Base-by-base conservation (phyloP, 2,113 vertebrate genomes). In the Phalacrocorax carbo region DNA sequence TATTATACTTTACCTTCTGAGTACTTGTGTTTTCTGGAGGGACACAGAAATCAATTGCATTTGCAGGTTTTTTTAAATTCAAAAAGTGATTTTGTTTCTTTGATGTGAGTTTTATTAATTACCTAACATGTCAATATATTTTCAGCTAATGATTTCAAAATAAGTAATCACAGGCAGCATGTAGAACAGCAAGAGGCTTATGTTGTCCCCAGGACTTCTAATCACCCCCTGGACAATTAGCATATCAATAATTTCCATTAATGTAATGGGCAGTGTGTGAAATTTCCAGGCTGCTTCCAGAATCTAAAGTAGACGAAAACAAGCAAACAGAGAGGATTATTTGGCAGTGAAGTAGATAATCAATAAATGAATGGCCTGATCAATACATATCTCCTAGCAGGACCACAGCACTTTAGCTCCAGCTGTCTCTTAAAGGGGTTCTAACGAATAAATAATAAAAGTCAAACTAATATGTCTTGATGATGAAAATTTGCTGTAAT, bases 231-330 rank as follows among this genome's bases (percentile, higher is more conserved):
- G 44, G 65, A 93, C 83, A 95, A 93, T 97, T 95, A 97, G 77
- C 82, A 77, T 97, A 97, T 95, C 97, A 92, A 73, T 98, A 96
- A 82, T 95, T 97, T 88, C 86, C 95, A 96, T 95, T 97, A 96
- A 80, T 25, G 77, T 94, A 97, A 97, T 96, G 88, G 91, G 30
- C 76, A 95, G 38, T 61, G 42, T 57, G 54, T 82, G 73, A 88
- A 92, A 58, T 87, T 92, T 84, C 58, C 88, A 93, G 88, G 25
- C 87, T 93, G 61, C 77, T 95, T 84, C 80, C 79, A 84, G 87
- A 97, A 96, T 93, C n/a, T 95, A 77, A 97, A 96, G 51, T 34
- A 83, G 82, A 95, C 88, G 65, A 94, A 92, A 73, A 81, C 84
- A 93, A 93, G 66, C 54, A 91, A 94, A 90, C 73, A 71, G 26